Evolutionary conservation across 1,140 invertebrate genomes (phyloP).

Genomic region (Planococcus citri): DNA sequence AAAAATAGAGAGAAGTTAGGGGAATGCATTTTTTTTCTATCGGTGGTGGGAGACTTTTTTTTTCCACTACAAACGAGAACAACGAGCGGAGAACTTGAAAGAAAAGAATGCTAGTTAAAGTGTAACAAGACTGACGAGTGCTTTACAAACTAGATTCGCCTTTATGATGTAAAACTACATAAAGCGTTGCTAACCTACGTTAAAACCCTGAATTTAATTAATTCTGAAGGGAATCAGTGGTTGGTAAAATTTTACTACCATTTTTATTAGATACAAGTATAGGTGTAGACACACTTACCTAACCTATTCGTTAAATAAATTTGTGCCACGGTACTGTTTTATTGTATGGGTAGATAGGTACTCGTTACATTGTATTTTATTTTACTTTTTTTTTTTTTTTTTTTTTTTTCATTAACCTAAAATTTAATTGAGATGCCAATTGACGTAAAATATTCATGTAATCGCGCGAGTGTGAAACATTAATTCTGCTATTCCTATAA

Average conservation of each 20-base stretch:
- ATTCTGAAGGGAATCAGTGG: not conserved
- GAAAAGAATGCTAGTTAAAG: constrained; percentile 6
- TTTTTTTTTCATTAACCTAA: too few species aligned
- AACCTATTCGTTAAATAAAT: too few species aligned
- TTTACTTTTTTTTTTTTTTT: too few species aligned
- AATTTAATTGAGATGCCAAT: too few species aligned
- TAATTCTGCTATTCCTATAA: too few species aligned
- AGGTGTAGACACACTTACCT: too few species aligned
- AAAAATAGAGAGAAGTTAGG: constrained; percentile 25
- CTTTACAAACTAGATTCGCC: constrained; percentile 6
- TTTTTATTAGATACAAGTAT: too few species aligned
- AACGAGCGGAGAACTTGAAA: not conserved
- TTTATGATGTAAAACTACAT: constrained; percentile 8
- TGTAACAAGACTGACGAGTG: constrained; percentile 6
- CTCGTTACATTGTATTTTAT: too few species aligned
- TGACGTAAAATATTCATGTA: too few species aligned
- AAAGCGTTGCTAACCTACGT: not conserved
- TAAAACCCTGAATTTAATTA: constrained; percentile 8
- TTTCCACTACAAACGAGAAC: not conserved
- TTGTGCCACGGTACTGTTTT: too few species aligned
- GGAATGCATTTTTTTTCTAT: constrained; percentile 24
- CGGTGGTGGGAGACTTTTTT: constrained; percentile 7
- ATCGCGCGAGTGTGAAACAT: too few species aligned
- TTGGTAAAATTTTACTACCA: not conserved
- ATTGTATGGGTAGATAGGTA: too few species aligned